Evolutionary conservation across 2,888 invertebrate species (phyloP).

Genomic region (Aphelenchoides bicaudatus): DNA sequence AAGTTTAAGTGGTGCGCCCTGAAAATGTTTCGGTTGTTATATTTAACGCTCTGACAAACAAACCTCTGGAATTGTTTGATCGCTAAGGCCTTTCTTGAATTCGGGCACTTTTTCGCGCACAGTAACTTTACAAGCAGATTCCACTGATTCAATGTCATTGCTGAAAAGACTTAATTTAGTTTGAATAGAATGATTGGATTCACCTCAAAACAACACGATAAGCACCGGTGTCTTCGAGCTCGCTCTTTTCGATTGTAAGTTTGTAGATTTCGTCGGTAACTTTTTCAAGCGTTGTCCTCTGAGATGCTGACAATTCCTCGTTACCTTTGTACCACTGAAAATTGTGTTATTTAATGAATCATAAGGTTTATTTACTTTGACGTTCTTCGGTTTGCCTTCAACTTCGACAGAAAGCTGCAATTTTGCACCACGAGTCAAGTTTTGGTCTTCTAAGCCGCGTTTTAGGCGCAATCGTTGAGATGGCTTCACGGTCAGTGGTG

Average conservation of each 20-base stretch:
- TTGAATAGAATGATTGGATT: no score
- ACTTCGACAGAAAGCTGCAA: conserved; percentile 64
- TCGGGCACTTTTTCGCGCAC: conserved; percentile 40
- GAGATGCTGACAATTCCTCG: conserved; percentile 54
- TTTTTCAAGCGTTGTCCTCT: conserved; percentile 38
- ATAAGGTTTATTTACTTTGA: no score
- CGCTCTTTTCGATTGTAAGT: conserved; percentile 32
- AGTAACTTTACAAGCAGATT: conserved; percentile 44
- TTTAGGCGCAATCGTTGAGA: conserved; percentile 28
- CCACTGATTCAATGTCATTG: conserved; percentile 48
- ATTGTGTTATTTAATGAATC: no score
- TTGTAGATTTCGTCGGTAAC: conserved; percentile 47
- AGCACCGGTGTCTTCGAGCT: conserved; percentile 42
- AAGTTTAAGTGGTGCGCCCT: conserved; percentile 38
- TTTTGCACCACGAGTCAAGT: conserved; percentile 43
- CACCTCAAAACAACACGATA: conserved; percentile 53
- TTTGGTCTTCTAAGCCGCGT: conserved; percentile 59
- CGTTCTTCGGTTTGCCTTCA: conserved; percentile 76
- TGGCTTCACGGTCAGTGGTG: conserved; percentile 35
- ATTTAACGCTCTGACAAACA: conserved; percentile 17
- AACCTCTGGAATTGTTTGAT: conserved; percentile 38
- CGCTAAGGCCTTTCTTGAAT: conserved; percentile 51
- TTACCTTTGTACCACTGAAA: conserved; percentile 73
- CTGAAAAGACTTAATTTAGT: no score
- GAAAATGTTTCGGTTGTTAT: background rate